phyloP scores from a whole-genome alignment of 2,888 invertebrate species.

The Andricus curvator region DNA sequence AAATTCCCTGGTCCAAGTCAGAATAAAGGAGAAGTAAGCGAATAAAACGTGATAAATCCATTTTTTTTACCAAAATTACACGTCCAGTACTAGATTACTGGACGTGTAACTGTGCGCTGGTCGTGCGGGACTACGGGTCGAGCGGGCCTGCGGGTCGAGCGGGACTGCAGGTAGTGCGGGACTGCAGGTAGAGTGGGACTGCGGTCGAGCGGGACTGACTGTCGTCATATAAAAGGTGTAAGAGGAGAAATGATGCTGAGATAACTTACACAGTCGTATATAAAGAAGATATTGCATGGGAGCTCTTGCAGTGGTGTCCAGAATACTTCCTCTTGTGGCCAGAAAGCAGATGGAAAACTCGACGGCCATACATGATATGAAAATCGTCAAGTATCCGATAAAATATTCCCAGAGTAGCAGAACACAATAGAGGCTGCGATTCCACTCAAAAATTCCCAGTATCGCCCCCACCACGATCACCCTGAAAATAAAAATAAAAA shows the following conservation, averaged over 20 bases:
- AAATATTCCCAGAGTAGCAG: conserved; percentile 81
- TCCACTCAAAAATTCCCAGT: conserved; percentile 81
- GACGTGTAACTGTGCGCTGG: too few relatives aligned
- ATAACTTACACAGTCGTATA: conserved; percentile 85
- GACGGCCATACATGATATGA: conserved; percentile 82
- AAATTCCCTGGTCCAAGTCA: too few relatives aligned
- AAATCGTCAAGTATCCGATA: conserved; percentile 82
- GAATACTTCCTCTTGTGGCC: conserved; percentile 89
- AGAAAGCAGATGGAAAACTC: conserved; percentile 87
- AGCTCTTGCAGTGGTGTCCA: conserved; percentile 86
- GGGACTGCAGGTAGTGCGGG: too few relatives aligned
- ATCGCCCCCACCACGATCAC: conserved; percentile 81
- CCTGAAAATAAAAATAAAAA: conserved; percentile 78
- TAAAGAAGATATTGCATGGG: conserved; percentile 91
- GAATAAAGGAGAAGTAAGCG: too few relatives aligned
- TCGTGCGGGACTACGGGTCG: too few relatives aligned
- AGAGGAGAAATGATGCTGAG: not conserved
- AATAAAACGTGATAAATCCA: too few relatives aligned
- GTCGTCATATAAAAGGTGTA: not conserved
- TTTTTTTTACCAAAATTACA: too few relatives aligned
- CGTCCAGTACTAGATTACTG: too few relatives aligned
- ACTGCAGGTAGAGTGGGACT: too few relatives aligned
- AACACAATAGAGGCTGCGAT: conserved; percentile 79
- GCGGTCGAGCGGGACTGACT: too few relatives aligned
- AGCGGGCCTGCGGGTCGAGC: too few relatives aligned